Percentiles rank a stretch among this genome's conserved stretches.
phyloP scores from a whole-genome alignment of 2,113 vertebrate species.

The Ophiodon elongatus region DNA sequence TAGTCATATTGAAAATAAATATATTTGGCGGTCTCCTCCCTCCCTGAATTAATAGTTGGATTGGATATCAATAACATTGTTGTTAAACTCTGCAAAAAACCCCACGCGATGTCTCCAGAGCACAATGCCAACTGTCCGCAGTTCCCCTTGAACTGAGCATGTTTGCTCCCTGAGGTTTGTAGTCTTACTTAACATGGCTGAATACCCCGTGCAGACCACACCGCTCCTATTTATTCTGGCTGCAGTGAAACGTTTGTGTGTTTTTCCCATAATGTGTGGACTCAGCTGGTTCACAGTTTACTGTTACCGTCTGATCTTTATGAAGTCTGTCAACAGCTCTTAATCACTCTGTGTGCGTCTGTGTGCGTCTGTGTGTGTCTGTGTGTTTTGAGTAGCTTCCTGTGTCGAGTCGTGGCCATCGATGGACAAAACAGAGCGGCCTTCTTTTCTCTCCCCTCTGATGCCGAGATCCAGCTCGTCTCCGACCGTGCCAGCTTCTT shows the following conservation, averaged over 20 bases:
- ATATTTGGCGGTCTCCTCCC: not conserved
- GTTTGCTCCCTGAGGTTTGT: not conserved
- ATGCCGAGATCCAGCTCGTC: slow-evolving; percentile 86
- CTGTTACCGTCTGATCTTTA: not conserved
- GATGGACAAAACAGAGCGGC: slow-evolving; percentile 86
- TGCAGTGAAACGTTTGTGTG: not conserved
- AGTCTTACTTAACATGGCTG: not conserved
- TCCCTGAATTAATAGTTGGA: not conserved
- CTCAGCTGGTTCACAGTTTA: slow-evolving; percentile 55
- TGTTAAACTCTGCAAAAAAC: not conserved
- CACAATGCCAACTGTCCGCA: not conserved
- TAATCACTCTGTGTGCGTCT: slow-evolving; percentile 25
- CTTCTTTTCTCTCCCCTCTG: slow-evolving; percentile 83
- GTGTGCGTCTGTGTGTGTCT: slow-evolving; percentile 8
- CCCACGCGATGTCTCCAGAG: not conserved
- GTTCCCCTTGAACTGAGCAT: not conserved
- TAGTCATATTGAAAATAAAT: not conserved
- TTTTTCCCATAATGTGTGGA: slow-evolving; percentile 20
- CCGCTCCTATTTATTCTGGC: not conserved
- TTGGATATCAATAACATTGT: not conserved
- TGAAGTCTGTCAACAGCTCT: slow-evolving; percentile 25
- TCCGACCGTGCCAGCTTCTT: slow-evolving; percentile 89
- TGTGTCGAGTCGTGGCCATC: slow-evolving; percentile 89
- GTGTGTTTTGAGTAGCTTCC: slow-evolving; percentile 83
- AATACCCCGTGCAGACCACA: not conserved